Percentiles rank a stretch among this genome's conserved stretches.
Evolutionary conservation across 2,888 invertebrate species (phyloP).

Genomic region (Entomobrya proxima): DNA sequence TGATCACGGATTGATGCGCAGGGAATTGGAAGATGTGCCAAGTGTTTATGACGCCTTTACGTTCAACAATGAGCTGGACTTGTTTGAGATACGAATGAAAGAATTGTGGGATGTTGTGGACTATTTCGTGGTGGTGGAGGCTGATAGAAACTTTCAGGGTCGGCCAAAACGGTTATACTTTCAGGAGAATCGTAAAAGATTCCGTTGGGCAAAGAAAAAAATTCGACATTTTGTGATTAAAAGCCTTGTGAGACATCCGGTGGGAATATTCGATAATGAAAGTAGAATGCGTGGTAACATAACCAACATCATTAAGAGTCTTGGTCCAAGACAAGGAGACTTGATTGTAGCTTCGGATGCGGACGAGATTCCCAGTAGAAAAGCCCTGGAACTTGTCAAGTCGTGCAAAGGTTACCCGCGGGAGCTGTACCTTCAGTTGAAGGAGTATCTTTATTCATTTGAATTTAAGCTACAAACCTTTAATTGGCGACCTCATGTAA

Average conservation of each 20-base stretch:
- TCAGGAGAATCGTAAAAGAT: constrained; percentile 77
- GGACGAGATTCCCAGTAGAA: constrained; percentile 82
- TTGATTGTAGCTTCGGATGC: constrained; percentile 79
- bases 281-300: constrained; percentile 73
- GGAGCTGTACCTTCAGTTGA: constrained; percentile 58
- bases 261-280: constrained; percentile 76
- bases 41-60: constrained; percentile 62
- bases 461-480: constrained; percentile 56
- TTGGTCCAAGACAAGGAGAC: constrained; percentile 74
- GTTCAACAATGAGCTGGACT: constrained; percentile 64
- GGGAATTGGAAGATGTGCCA: neutral
- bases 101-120: constrained; percentile 82
- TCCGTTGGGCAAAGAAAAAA: constrained; percentile 69
- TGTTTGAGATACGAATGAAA: constrained; percentile 81
- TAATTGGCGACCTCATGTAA: constrained; percentile 67
- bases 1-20: constrained; percentile 55
- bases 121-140: constrained; percentile 81
- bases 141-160: constrained; percentile 76
- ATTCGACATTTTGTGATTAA: constrained; percentile 65
- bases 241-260: constrained; percentile 52
- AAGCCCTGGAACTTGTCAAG: constrained; percentile 83
- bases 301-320: constrained; percentile 67
- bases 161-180: constrained; percentile 77
- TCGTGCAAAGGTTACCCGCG: constrained; percentile 82
- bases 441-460: constrained; percentile 67